Base-by-base conservation (phyloP, 2,888 invertebrate species). In the Cephus pygmeus region DNA sequence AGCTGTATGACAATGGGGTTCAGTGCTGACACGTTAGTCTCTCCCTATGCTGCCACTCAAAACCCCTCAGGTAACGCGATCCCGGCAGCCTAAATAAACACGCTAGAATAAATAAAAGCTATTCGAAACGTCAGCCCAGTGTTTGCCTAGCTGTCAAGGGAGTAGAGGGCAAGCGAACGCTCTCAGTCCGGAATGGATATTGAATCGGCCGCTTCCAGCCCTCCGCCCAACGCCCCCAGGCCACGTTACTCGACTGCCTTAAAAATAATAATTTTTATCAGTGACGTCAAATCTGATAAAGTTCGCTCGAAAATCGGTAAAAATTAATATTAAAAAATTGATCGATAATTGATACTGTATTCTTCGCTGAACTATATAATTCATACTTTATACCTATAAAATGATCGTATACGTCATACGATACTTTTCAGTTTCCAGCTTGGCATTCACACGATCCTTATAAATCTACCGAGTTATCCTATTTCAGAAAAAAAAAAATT, bases 41-140 rank as follows among this genome's bases (percentile, higher is more conserved):
- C 71, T 71, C 71, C 80, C 83, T 84, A 83, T 69, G 81, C 83
- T 84, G 86, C 85, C 86, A 88, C 87, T 88, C 87, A 84, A 86
- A 85, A 76, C 82, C 77, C 85, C 85, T 87, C 88, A 89, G 89
- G 90, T 89, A 89, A 89, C 88, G 86, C 86, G 90, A 90, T 89
- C 88, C 86, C 87, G 85, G 87, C 88, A 88, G 89, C 90, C 90
- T 90, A 90, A 90, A 90, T 89, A 90, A 90, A 90, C 90, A 89
- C 83, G 84, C 85, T 87, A 89, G 88, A 89, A 90, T 90, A 90
- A 90, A 90, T 90, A 90, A 89, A 88, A 89, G 89, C 87, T 85
- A 86, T 89, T 90, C 87, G 89, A 89, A 86, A 87, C 87, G 88
- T 88, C 89, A 88, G 88, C 81, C 79, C 84, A 81, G 85, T 90